These are phyloP conservation scores for Apostichopus leukothele DNA, from an alignment of 53 echinoderm and acorn worm species.

Conservation along the genomic window DNA sequence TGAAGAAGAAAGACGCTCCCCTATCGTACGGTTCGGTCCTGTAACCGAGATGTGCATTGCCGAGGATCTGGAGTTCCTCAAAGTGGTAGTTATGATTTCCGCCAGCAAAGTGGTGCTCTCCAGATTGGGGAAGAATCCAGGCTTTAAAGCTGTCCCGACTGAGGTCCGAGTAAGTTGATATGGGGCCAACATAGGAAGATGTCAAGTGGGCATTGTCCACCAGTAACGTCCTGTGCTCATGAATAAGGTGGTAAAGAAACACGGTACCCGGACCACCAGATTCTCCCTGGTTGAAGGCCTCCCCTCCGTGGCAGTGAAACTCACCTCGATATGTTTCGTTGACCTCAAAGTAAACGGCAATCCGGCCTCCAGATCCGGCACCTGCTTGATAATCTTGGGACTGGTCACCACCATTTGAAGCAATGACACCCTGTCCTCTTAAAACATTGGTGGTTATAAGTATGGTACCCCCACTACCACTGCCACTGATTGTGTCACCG, in stretches of 20 bases:
- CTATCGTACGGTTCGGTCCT: conserved; percentile 69
- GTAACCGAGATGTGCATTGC: conserved; percentile 81
- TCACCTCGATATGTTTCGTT: conserved; percentile 80
- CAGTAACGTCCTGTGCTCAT: conserved; percentile 83
- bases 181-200: conserved; percentile 52
- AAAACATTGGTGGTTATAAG: conserved; percentile 66
- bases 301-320: conserved; percentile 75
- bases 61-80: conserved; percentile 91
- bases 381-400: conserved; percentile 47
- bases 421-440: conserved; percentile 71
- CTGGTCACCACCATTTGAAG: conserved; percentile 70
- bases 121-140: conserved; percentile 85
- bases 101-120: conserved; percentile 80
- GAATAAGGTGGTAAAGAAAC: conserved; percentile 71
- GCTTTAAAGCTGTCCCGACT: conserved; percentile 83
- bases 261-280: conserved; percentile 86
- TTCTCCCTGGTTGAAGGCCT: conserved; percentile 32
- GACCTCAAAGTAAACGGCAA: conserved; percentile 73
- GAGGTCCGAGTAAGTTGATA: conserved; percentile 65
- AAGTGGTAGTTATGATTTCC: conserved; percentile 84
- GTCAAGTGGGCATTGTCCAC: conserved; percentile 70
- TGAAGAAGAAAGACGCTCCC: conserved; percentile 51
- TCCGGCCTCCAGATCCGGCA: conserved; percentile 79
- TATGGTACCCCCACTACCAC: conserved; percentile 87
- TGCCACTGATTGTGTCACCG: conserved; percentile 56